Percentiles rank a stretch among this genome's conserved stretches.
phyloP scores from a whole-genome alignment of 2,113 vertebrate species.

The Rhynchomys soricoides region DNA sequence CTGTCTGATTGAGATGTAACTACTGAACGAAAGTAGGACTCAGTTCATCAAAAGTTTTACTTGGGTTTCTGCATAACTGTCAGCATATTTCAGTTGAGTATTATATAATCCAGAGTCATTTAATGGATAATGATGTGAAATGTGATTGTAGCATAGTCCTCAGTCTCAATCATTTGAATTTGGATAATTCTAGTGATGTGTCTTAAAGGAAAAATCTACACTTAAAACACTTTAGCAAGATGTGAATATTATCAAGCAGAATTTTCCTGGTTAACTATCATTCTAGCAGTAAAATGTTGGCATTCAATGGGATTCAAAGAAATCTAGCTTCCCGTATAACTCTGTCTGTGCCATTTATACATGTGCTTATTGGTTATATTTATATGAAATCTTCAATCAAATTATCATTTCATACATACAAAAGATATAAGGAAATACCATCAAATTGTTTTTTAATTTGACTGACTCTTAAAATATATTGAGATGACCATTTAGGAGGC shows the following conservation, averaged over 20 bases:
- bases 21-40: slow-evolving; percentile 69
- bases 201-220: slow-evolving; percentile 52
- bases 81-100: slow-evolving; percentile 70
- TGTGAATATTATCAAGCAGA: slow-evolving; percentile 48
- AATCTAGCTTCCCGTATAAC: background rate
- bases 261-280: slow-evolving; percentile 27
- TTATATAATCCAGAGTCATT: slow-evolving; percentile 76
- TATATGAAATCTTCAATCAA: background rate
- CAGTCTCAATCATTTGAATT: slow-evolving; percentile 68
- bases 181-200: slow-evolving; percentile 60
- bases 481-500: background rate
- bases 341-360: background rate
- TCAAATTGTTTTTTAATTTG: background rate
- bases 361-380: slow-evolving; percentile 9
- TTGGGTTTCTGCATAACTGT: slow-evolving; percentile 73
- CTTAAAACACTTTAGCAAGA: slow-evolving; percentile 51
- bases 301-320: background rate
- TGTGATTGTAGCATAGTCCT: slow-evolving; percentile 71
- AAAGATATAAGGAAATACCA: slow-evolving; percentile 3
- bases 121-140: slow-evolving; percentile 76
- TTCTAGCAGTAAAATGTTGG: slow-evolving; percentile 39
- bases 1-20: slow-evolving; percentile 81
- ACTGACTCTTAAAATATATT: background rate
- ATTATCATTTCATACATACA: background rate
- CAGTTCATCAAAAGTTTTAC: slow-evolving; percentile 81